Conservation (phyloP, 64 coral and sea anemone species). For the Acropora tenuis region DNA sequence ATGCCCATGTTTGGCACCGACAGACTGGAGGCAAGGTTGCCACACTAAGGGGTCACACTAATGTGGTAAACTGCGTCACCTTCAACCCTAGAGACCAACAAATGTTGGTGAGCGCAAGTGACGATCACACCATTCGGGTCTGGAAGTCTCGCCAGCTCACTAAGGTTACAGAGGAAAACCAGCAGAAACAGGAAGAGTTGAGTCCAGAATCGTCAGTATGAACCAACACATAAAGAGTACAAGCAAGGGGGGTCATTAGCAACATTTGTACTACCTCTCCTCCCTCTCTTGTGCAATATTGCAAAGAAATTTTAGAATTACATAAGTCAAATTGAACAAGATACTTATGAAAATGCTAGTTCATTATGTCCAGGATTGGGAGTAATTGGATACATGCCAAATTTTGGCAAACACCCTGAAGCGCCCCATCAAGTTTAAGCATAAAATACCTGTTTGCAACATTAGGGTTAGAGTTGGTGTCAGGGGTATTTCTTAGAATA, state of each 20-base stretch:
- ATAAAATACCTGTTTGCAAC: too few species aligned
- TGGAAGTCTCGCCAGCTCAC: conserved; percentile 73
- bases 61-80: conserved; percentile 88
- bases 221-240: neutral
- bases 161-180: neutral
- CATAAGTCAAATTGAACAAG: too few species aligned
- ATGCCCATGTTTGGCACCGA: conserved; percentile 86
- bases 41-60: conserved; percentile 69
- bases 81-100: conserved; percentile 80
- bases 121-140: conserved; percentile 82
- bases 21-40: conserved; percentile 81
- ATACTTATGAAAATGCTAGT: too few species aligned
- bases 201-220: neutral
- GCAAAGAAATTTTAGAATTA: too few species aligned
- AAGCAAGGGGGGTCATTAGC: neutral
- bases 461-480: too few species aligned
- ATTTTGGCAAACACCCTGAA: too few species aligned
- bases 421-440: too few species aligned
- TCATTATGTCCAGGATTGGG: too few species aligned
- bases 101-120: conserved; percentile 88
- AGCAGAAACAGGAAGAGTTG: neutral
- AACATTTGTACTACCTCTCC: too few species aligned
- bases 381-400: too few species aligned
- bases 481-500: too few species aligned
- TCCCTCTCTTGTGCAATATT: too few species aligned